phyloP scores from a whole-genome alignment of 2,888 invertebrate species.

The Rhagophthalmus giganteus region DNA sequence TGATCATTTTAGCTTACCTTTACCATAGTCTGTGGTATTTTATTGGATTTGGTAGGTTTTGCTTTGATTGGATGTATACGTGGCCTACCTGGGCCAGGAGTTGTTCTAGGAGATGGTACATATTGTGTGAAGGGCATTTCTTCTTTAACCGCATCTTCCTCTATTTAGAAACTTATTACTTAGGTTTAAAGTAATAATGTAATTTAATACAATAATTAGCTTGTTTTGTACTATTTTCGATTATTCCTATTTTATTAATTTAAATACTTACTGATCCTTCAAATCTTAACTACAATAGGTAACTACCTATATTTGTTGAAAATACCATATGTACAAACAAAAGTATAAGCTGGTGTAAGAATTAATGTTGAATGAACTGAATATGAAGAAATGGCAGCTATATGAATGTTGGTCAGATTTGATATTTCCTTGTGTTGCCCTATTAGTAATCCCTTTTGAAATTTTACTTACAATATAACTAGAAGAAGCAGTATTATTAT shows the following conservation, averaged over 20 bases:
- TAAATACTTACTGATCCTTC: too few species aligned
- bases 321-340: slow-evolving; percentile 2
- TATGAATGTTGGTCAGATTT: slow-evolving; percentile 44
- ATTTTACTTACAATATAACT: slow-evolving; percentile 44
- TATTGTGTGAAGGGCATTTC: slow-evolving; percentile 35
- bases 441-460: slow-evolving; percentile 6
- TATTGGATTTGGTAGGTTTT: slow-evolving; percentile 48
- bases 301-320: neutral
- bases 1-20: slow-evolving; percentile 31
- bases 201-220: too few species aligned
- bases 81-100: slow-evolving; percentile 50
- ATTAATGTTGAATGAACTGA: slow-evolving; percentile 8
- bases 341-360: neutral
- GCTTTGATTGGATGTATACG: slow-evolving; percentile 51
- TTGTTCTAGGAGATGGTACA: slow-evolving; percentile 36
- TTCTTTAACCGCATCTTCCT: slow-evolving; percentile 42
- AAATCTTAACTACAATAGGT: neutral
- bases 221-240: too few species aligned
- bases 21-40: slow-evolving; percentile 32
- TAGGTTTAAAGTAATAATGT: neutral
- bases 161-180: slow-evolving; percentile 43
- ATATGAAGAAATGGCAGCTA: slow-evolving; percentile 18
- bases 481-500: slow-evolving; percentile 39
- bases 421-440: slow-evolving; percentile 26
- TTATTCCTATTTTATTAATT: too few species aligned